Base-by-base conservation (phyloP, 2,113 vertebrate species). In the Seriola rivoliana region DNA sequence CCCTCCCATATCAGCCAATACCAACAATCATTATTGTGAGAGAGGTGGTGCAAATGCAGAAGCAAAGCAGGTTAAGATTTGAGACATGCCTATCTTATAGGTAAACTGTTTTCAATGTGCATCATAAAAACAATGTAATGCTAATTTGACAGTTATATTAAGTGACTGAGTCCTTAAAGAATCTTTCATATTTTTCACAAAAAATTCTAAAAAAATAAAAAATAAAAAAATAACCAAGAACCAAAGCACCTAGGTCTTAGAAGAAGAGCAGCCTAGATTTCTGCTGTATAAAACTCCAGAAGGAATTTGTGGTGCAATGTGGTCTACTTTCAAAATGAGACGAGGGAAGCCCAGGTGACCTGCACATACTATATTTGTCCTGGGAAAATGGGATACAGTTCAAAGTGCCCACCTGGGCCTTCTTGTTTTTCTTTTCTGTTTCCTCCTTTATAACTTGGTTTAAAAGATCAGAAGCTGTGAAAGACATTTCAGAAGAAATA, bases 241-340 rank as follows among this genome's bases (percentile, higher is more conserved):
- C 34, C 23, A 23, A 74, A 69, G 14, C 38, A 66, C 19, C 71
- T 3, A 17, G 25, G 50, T 72, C 14, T 42, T 5, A 48, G 21
- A 63, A 76, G 66, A 70, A 63, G 59, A 68, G 59, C 81, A 92
- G 71, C 82, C 83, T 72, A 78, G 77, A 82, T 91, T 86, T 73
- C 21, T 75, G 36, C 38, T 71, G 74, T 57, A 64, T 54, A 64
- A 70, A 66, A 77, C 76, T 89, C 78, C 80, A 82, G 63, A 69
- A 77, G 78, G 81, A 63, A 73, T 60, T 77, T 81, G 67, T 81
- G 70, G 65, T 38, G 57, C 85, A 76, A 79, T 54, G 69, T 81
- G 86, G 59, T 86, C 86, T 88, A 91, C 83, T 91, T 93, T 88
- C 58, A 78, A 90, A 87, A 84, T 81, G 82, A 71, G 85, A 78